Base-by-base conservation (phyloP, 1,140 invertebrate genomes). In the Heliconius nattereri region DNA sequence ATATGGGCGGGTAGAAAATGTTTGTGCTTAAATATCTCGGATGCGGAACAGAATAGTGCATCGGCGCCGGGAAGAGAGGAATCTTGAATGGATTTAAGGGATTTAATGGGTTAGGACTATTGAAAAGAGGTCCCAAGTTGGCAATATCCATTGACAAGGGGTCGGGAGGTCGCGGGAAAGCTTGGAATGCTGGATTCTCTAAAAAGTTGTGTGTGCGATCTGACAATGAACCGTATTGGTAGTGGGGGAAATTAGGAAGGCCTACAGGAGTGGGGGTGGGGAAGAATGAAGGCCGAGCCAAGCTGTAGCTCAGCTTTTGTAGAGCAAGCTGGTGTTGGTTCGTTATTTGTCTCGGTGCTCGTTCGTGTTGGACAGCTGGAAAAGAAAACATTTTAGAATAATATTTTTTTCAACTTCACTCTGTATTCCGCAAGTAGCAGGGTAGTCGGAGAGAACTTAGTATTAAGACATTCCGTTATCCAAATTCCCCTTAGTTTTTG, bases 361-460 rank as follows among this genome's bases (percentile, higher is more conserved):
- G 95, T 93, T 98, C 98, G 92, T 98, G 97, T 89, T 98, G 98
- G 7, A 98, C 98, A 80, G 98, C 98, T 98, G 95, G 81, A 91
- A 90, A 75, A 37, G 9, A 7, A 52, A 52, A 52, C 13, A 6
- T 52, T 52, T 52, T 52, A 7, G 20, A 70, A 45, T 45, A 45
- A 6, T 1, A 5, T 16, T 45, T 45, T 13, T 45, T 45, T 45
- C n/a, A 5, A 45, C 5, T 45, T 45, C 40, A 45, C 13, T 45
- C 13, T 45, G 40, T 45, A 45, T 45, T 16, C 13, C 0, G 1
- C 13, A 16, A 5, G 40, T 45, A 45, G 32, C 0, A 32, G 40
- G 2, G 13, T 45, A 45, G 13, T 3, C 13, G 40, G 40, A 16
- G 40, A 13, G 1, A 45, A 45, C 13, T 45, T 45, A 45, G 40